These are phyloP conservation scores for Nomada fucata DNA, from an alignment of 2,888 invertebrate genomes.

Conservation along the genomic window DNA sequence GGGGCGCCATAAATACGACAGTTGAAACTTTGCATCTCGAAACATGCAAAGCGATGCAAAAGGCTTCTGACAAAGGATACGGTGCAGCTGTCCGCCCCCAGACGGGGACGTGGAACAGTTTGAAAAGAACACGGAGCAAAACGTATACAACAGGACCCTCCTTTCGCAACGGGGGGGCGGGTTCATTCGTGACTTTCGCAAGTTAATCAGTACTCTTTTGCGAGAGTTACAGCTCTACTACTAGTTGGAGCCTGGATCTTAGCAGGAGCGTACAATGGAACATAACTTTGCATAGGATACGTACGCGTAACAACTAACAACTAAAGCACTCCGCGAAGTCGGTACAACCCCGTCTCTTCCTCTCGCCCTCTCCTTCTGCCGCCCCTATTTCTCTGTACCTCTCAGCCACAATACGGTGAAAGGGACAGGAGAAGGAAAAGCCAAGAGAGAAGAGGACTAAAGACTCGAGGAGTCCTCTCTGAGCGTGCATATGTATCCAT, in stretches of 20 bases:
- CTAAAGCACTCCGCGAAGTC: constrained; percentile 80
- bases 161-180: constrained; percentile 43
- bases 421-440: constrained; percentile 47
- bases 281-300: constrained; percentile 80
- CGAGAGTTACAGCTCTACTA: constrained; percentile 64
- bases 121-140: constrained; percentile 58
- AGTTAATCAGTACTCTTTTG: constrained; percentile 78
- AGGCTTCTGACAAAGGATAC: constrained; percentile 60
- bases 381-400: constrained; percentile 2
- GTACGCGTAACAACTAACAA: constrained; percentile 82
- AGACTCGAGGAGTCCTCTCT: constrained; percentile 75
- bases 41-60: constrained; percentile 68
- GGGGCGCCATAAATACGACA: constrained; percentile 61
- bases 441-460: constrained; percentile 61
- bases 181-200: constrained; percentile 74
- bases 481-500: constrained; percentile 83
- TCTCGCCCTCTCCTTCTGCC: not conserved
- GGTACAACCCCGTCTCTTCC: constrained; percentile 68
- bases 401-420: constrained; percentile 32
- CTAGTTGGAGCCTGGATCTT: constrained; percentile 70
- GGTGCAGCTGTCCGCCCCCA: constrained; percentile 15
- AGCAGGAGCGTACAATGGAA: constrained; percentile 78
- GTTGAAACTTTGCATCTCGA: constrained; percentile 61
- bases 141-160: constrained; percentile 38
- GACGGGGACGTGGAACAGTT: constrained; percentile 15